phyloP scores from a whole-genome alignment of 1,140 invertebrate genomes.

The Drosophila malerkotliana region DNA sequence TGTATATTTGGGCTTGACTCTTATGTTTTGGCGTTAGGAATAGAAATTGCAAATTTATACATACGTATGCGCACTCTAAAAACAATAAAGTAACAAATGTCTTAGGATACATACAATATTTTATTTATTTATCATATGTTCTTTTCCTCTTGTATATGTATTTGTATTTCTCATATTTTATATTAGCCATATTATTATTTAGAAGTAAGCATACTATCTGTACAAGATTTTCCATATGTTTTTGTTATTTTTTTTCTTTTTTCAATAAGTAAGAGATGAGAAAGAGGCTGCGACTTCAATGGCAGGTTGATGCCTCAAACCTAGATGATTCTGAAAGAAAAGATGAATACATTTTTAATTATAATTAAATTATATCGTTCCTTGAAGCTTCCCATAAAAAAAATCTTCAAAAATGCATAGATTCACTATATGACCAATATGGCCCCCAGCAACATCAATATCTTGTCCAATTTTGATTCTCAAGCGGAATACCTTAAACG shows the following conservation, averaged over 20 bases:
- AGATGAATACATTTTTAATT: neutral
- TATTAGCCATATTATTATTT: slow-evolving; percentile 73
- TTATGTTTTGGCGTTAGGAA: slow-evolving; percentile 33
- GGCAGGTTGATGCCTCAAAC: slow-evolving; percentile 34
- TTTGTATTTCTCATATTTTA: slow-evolving; percentile 45
- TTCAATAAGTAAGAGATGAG: slow-evolving; percentile 48
- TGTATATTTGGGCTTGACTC: slow-evolving; percentile 21
- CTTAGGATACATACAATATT: slow-evolving; percentile 61
- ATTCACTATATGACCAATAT: too few relatives aligned
- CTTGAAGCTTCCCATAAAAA: too few relatives aligned
- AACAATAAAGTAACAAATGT: slow-evolving; percentile 68
- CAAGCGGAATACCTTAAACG: too few relatives aligned
- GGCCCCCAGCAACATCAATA: too few relatives aligned
- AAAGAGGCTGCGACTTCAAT: slow-evolving; percentile 29
- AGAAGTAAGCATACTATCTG: slow-evolving; percentile 78
- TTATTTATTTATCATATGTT: slow-evolving; percentile 47
- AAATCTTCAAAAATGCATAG: too few relatives aligned
- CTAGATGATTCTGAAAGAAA: slow-evolving; percentile 63
- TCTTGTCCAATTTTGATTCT: too few relatives aligned
- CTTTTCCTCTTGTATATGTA: slow-evolving; percentile 41
- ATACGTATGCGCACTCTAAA: slow-evolving; percentile 56
- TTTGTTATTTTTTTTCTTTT: slow-evolving; percentile 17
- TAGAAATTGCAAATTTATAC: slow-evolving; percentile 62
- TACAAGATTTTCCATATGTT: slow-evolving; percentile 57
- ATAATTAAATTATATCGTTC: neutral